Conservation (phyloP, 2,113 vertebrate species). For the Athene noctua region DNA sequence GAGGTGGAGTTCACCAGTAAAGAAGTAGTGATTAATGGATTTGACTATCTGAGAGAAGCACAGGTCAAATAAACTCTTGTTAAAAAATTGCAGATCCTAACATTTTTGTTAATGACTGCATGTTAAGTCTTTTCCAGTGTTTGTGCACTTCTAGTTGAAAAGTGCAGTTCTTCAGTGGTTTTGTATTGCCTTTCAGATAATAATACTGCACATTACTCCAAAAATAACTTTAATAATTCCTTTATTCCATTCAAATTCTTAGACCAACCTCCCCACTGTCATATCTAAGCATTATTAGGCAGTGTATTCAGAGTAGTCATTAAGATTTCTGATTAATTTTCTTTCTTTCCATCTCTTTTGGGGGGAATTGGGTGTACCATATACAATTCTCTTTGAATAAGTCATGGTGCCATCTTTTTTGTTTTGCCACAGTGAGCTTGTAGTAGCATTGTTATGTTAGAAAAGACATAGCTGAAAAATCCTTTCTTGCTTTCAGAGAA, state of each 20-base stretch:
- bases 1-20: neutral
- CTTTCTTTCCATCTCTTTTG: neutral
- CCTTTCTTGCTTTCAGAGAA: neutral
- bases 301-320: neutral
- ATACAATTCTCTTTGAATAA: neutral
- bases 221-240: neutral
- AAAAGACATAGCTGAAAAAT: neutral
- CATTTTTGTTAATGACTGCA: neutral
- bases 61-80: neutral
- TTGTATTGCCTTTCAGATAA: neutral
- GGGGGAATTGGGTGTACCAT: accelerated
- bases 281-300: neutral
- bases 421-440: neutral
- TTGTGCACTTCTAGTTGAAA: neutral
- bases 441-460: neutral
- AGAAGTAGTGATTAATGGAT: neutral
- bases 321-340: neutral
- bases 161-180: neutral
- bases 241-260: neutral
- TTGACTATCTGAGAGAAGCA: neutral
- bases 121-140: neutral
- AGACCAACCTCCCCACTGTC: neutral
- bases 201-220: neutral
- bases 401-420: neutral
- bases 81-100: neutral